A percentile compares a stretch with the other conserved stretches of the same genome.
Conservation (phyloP, 1,140 invertebrate genomes). For the Arctopsyche grandis region DNA sequence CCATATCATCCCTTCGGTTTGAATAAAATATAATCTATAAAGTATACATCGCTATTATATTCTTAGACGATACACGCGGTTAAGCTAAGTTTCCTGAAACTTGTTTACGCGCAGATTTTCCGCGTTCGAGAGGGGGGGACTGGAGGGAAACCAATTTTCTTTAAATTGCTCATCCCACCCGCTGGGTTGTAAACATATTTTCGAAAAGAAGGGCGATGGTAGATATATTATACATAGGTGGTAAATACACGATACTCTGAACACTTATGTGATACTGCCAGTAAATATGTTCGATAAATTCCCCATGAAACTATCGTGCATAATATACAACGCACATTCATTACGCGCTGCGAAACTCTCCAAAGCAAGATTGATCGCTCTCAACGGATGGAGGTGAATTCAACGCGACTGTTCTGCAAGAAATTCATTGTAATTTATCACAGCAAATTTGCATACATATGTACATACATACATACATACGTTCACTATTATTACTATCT, state of each 20-base stretch:
- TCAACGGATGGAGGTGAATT: neutral
- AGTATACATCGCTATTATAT: too few species aligned
- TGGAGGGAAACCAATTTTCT: slow-evolving; percentile 12
- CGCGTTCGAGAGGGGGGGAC: too few species aligned
- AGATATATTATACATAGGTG: too few species aligned
- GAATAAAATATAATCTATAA: too few species aligned
- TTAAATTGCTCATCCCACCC: neutral
- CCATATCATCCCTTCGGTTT: too few species aligned
- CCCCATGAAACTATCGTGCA: slow-evolving; percentile 26
- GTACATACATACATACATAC: too few species aligned
- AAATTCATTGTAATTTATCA: neutral
- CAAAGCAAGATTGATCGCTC: slow-evolving; percentile 41
- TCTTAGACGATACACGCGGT: too few species aligned
- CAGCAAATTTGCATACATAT: neutral
- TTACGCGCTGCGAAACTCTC: slow-evolving; percentile 1
- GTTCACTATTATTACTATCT: too few species aligned
- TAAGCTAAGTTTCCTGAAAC: too few species aligned
- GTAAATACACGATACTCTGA: too few species aligned
- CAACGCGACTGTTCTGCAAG: neutral
- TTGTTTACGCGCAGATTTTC: too few species aligned
- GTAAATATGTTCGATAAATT: slow-evolving; percentile 32
- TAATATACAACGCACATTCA: slow-evolving; percentile 28
- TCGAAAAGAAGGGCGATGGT: neutral
- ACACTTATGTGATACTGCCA: neutral
- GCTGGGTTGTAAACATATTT: slow-evolving; percentile 1